A percentile compares a stretch with the other conserved stretches of the same genome.
phyloP scores from a whole-genome alignment of 92 coral and sea anemone species.

The Phenganax subtilis region DNA sequence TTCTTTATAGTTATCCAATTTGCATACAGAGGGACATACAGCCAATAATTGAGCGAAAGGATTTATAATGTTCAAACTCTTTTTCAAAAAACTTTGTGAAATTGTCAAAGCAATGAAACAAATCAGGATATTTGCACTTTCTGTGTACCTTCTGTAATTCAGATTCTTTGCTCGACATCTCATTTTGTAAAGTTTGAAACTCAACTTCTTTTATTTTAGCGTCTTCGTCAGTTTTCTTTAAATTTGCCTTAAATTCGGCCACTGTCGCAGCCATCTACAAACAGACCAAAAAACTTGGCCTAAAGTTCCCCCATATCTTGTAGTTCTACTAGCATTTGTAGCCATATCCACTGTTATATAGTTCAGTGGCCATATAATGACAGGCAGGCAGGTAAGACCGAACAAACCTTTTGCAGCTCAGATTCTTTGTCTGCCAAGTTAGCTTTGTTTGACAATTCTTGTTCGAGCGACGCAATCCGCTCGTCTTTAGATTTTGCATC shows the following conservation, averaged over 20 bases:
- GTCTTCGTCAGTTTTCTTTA: conserved; percentile 65
- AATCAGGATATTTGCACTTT: too few species aligned
- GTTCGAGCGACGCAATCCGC: conserved; percentile 53
- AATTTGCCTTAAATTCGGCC: conserved; percentile 57
- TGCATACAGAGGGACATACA: too few species aligned
- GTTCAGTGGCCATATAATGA: neutral
- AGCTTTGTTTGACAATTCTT: conserved; percentile 37
- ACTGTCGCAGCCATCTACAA: conserved; percentile 50
- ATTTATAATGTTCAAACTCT: too few species aligned
- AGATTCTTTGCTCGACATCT: conserved; percentile 27
- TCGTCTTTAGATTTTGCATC: conserved; percentile 56
- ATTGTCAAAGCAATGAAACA: too few species aligned
- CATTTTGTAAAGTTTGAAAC: conserved; percentile 52
- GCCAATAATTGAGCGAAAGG: too few species aligned
- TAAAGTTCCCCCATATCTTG: neutral
- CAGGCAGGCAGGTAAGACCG: neutral
- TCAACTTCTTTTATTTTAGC: conserved; percentile 55
- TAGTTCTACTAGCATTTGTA: neutral
- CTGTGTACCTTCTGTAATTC: neutral
- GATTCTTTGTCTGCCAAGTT: conserved; percentile 41
- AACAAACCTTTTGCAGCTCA: conserved; percentile 44
- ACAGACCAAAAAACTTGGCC: neutral
- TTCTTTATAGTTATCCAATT: too few species aligned
- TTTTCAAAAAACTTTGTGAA: too few species aligned
- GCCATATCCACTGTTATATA: too few species aligned